Conservation (phyloP, 2,888 invertebrate genomes). For the Oxytorus armatus region DNA sequence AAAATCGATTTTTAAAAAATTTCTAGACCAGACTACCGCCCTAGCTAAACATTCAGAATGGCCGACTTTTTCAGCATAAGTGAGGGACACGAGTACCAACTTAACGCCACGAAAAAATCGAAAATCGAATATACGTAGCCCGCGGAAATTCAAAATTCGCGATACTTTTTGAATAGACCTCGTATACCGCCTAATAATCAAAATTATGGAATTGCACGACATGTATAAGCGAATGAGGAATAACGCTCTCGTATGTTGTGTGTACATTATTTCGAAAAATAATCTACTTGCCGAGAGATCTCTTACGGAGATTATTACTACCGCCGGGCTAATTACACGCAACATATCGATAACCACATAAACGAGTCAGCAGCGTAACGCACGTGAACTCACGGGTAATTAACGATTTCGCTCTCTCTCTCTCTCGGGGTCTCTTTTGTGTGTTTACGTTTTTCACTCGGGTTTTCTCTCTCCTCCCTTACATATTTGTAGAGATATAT, state of each 20-base stretch:
- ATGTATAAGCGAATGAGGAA: conserved; percentile 26
- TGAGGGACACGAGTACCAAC: no score
- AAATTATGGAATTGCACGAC: conserved; percentile 55
- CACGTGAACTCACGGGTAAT: conserved; percentile 48
- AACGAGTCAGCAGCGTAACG: conserved; percentile 36
- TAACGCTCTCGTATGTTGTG: conserved; percentile 35
- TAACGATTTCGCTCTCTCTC: conserved; percentile 30
- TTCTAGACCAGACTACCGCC: no score
- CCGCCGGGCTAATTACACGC: conserved; percentile 43
- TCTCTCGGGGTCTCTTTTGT: no score
- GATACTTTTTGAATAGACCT: no score
- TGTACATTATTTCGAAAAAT: not conserved
- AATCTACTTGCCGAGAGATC: conserved; percentile 51
- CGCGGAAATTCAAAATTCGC: no score
- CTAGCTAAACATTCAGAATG: no score
- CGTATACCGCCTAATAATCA: conserved; percentile 43
- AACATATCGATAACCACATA: conserved; percentile 57
- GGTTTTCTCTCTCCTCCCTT: not conserved
- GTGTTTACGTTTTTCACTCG: not conserved
- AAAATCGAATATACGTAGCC: no score
- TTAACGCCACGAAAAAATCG: no score
- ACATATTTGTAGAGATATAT: not conserved
- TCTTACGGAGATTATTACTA: conserved; percentile 32
- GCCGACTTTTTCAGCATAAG: no score
- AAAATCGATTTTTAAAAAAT: no score